Evolutionary conservation across 2,113 vertebrate genomes (phyloP), one percentile per base, ranked within the genome.

Genomic region (Xiphophorus couchianus): DNA sequence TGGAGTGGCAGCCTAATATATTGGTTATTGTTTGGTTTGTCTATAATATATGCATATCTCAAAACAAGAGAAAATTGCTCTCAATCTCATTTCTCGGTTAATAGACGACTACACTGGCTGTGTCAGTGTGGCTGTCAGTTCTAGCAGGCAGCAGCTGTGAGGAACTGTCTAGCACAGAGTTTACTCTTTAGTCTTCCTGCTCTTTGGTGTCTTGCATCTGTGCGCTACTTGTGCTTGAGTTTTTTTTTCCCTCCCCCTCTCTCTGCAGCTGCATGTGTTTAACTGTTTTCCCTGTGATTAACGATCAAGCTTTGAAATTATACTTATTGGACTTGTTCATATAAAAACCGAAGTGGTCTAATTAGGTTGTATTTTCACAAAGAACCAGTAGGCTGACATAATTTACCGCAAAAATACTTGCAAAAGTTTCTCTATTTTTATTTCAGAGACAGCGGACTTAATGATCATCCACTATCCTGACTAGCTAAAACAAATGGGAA

Each of bases 321-420:
- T 73, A 48, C 42, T 76, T 73, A 31, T 80, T 66, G 63, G 69
- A 83, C 66, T 82, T 25, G n/a, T 51, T 73, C 31, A 42, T 29
- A 71, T 60, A 81, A 73, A 78, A 80, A 61, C 75, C 85, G 75
- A 82, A 86, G 82, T 78, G 83, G 78, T 42, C 30, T 82, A 80
- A 88, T 86, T 85, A 76, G 77, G 30, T 82, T 77, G 12, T 70
- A 58, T 77, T 83, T 73, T 77, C 44, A 62, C 66, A 64, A 37
- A 69, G 22, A 65, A 22, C 22, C 54, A 54, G 37, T 60, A 44
- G 66, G 67, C 67, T 76, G 65, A 73, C 25, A 27, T 39, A 11
- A 77, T 44, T 69, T 58, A 61, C 60, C 28, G 58, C 33, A 15
- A 27, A 62, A 60, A 58, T 37, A 28, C n/a, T 66, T 60, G 7